phyloP scores from a whole-genome alignment of 2,113 vertebrate genomes.

The Oceanodroma tethys region DNA sequence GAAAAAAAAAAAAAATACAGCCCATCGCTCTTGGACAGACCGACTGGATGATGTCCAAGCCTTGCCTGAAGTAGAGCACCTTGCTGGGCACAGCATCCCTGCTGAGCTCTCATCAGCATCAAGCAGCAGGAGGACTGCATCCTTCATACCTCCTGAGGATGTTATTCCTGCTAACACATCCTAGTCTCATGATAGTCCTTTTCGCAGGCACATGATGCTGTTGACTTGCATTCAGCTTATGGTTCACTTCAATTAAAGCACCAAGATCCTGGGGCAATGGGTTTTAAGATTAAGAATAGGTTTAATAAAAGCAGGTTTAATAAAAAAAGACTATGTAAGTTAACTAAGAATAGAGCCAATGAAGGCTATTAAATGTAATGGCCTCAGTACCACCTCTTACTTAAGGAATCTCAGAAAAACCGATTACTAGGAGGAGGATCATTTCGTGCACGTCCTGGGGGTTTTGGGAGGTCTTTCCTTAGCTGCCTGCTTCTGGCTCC shows the following conservation, averaged over 20 bases:
- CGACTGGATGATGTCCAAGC: not conserved
- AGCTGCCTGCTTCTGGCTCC: not conserved
- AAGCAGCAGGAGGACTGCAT: not conserved
- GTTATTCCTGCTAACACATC: not conserved
- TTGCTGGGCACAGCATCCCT: not conserved
- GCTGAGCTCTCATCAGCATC: conserved; percentile 2
- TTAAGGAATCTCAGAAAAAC: not conserved
- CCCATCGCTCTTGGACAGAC: not conserved
- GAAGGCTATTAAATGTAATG: not conserved
- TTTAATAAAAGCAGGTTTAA: not conserved
- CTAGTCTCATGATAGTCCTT: not conserved
- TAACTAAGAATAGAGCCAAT: not conserved
- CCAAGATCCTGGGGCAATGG: not conserved
- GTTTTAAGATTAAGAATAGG: not conserved
- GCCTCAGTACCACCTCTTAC: not conserved
- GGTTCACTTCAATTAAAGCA: not conserved
- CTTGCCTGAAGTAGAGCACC: not conserved
- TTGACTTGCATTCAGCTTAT: not conserved
- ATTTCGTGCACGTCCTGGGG: not conserved
- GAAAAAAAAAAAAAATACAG: not conserved
- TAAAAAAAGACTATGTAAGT: not conserved
- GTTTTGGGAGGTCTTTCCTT: not conserved
- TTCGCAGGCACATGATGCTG: not conserved
- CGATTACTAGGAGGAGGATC: not conserved
- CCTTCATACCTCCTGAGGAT: not conserved